A percentile compares a stretch with the other conserved stretches of the same genome.
Conservation (phyloP, 2,797 vertebrate species). For the Macropus fuliginosus region DNA sequence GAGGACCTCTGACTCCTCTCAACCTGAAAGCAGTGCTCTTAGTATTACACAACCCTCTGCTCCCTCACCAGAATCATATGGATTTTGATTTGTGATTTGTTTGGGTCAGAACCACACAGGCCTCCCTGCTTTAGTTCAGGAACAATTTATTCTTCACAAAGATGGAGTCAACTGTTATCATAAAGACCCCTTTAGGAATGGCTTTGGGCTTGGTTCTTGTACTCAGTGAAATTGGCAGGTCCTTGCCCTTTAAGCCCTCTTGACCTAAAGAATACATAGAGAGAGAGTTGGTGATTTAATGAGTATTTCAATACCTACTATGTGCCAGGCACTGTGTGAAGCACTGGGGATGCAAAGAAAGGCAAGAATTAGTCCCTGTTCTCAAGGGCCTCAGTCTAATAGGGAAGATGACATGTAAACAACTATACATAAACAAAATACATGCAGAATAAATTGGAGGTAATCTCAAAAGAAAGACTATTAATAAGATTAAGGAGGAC, state of each 20-base stretch:
- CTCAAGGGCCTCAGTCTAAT: background rate
- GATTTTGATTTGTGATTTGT: slow-evolving; percentile 27
- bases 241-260: background rate
- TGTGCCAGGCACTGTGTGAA: background rate
- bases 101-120: background rate
- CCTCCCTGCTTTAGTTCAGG: background rate
- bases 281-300: background rate
- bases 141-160: background rate
- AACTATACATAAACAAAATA: background rate
- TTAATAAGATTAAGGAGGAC: background rate
- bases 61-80: background rate
- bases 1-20: background rate
- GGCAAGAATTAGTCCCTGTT: background rate
- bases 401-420: background rate
- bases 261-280: background rate
- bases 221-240: background rate
- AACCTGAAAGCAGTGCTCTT: background rate
- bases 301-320: background rate
- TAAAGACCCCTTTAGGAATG: background rate
- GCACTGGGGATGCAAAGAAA: background rate
- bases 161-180: background rate
- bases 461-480: background rate
- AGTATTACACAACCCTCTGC: background rate
- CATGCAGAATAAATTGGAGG: background rate
- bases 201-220: background rate